These are phyloP conservation scores for Lacerta agilis DNA, from an alignment of 2,797 vertebrate genomes.

Conservation along the genomic window DNA sequence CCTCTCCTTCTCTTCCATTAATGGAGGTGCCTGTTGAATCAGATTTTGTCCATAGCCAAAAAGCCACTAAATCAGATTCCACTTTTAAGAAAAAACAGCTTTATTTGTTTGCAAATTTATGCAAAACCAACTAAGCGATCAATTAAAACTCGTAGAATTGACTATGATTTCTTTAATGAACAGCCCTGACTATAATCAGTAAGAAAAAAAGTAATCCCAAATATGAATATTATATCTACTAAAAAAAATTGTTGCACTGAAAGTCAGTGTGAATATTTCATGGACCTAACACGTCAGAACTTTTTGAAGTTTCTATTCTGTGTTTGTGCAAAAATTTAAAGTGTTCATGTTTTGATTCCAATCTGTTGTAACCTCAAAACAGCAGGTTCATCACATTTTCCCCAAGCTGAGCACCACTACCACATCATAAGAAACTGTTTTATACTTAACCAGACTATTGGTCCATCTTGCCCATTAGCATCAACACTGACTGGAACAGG, in stretches of 20 bases:
- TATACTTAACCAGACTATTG: too few species aligned
- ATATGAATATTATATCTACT: background rate
- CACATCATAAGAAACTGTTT: background rate
- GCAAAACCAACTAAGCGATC: background rate
- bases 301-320: rapidly evolving
- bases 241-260: background rate
- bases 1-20: background rate
- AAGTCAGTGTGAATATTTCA: background rate
- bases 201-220: background rate
- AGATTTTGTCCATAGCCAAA: background rate
- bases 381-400: background rate
- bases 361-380: background rate
- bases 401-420: background rate
- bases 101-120: background rate
- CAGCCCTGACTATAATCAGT: background rate
- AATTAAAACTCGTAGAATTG: background rate
- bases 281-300: background rate
- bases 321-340: background rate
- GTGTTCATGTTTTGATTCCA: background rate
- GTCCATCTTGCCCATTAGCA: too few species aligned
- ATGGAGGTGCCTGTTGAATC: background rate
- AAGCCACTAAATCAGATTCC: background rate
- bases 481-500: too few species aligned
- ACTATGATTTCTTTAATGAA: background rate
- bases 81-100: background rate